Percentiles rank a stretch among this genome's conserved stretches.
phyloP scores from a whole-genome alignment of 2,888 invertebrate species.

The Stenodema calcarata region DNA sequence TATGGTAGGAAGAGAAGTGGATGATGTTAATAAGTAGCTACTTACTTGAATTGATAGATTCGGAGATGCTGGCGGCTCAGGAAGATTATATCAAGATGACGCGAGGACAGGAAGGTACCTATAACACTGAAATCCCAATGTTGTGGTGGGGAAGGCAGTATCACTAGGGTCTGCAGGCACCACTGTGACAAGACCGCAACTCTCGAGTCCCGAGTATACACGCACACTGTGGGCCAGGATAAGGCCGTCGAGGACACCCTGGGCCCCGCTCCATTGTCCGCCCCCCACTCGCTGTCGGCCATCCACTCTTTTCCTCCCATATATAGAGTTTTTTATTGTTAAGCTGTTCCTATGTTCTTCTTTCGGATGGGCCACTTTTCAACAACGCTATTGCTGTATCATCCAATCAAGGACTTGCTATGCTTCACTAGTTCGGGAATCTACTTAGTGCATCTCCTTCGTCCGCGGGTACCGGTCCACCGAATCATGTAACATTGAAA shows the following conservation, averaged over 20 bases:
- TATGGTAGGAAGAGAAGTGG: background rate
- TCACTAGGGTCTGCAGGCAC: background rate
- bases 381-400: background rate
- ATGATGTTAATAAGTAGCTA: background rate
- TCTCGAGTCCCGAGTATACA: background rate
- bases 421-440: background rate
- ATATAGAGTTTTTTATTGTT: too few relatives aligned
- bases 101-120: background rate
- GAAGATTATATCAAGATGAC: background rate
- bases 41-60: background rate
- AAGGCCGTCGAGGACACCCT: background rate
- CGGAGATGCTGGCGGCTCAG: background rate
- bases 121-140: background rate
- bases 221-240: background rate
- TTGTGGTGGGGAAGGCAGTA: background rate
- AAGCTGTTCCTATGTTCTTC: background rate
- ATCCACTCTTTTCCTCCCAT: too few relatives aligned
- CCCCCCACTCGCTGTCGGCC: background rate
- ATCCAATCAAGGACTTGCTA: background rate
- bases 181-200: background rate
- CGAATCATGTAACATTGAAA: too few relatives aligned
- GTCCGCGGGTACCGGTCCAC: too few relatives aligned
- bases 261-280: background rate
- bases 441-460: background rate
- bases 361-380: background rate